phyloP scores from a whole-genome alignment of 2,888 invertebrate genomes.

The Drosophila fungiperda region DNA sequence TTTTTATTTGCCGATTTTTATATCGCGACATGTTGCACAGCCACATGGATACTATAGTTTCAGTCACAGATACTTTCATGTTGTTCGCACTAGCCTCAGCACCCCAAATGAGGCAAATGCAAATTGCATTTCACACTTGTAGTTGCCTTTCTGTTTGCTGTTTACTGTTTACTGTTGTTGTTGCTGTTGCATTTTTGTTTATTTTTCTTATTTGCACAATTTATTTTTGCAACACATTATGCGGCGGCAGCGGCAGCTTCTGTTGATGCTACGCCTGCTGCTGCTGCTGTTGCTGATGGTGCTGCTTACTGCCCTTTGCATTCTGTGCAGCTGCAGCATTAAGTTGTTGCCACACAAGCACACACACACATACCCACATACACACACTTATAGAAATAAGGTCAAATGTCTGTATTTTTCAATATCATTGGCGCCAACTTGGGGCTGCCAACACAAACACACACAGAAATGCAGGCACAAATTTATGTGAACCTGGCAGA shows the following conservation, averaged over 20 bases:
- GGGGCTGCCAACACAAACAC: slow-evolving; percentile 43
- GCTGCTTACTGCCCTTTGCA: slow-evolving; percentile 18
- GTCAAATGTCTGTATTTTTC: slow-evolving; percentile 67
- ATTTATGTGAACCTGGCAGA: slow-evolving; percentile 46
- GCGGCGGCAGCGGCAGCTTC: slow-evolving; percentile 35
- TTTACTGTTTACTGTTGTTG: not conserved
- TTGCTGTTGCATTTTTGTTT: slow-evolving; percentile 22
- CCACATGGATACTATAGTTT: slow-evolving; percentile 1
- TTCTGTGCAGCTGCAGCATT: slow-evolving; percentile 34
- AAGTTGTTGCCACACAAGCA: slow-evolving; percentile 44
- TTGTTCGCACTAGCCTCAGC: slow-evolving; percentile 32
- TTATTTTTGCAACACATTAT: slow-evolving; percentile 53
- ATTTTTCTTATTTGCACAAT: slow-evolving; percentile 32
- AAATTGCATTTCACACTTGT: slow-evolving; percentile 55
- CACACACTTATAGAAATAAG: slow-evolving; percentile 45
- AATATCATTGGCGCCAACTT: slow-evolving; percentile 61
- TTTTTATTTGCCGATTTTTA: not conserved
- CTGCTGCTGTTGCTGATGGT: slow-evolving; percentile 10
- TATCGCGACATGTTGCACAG: slow-evolving; percentile 1
- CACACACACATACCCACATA: slow-evolving; percentile 5
- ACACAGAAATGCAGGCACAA: slow-evolving; percentile 29
- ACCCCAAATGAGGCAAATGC: slow-evolving; percentile 58
- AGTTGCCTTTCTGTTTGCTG: not conserved
- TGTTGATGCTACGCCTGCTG: slow-evolving; percentile 7
- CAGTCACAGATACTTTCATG: slow-evolving; percentile 11